Conservation (phyloP, 2,888 invertebrate species). For the Macrophya alboannulata region DNA sequence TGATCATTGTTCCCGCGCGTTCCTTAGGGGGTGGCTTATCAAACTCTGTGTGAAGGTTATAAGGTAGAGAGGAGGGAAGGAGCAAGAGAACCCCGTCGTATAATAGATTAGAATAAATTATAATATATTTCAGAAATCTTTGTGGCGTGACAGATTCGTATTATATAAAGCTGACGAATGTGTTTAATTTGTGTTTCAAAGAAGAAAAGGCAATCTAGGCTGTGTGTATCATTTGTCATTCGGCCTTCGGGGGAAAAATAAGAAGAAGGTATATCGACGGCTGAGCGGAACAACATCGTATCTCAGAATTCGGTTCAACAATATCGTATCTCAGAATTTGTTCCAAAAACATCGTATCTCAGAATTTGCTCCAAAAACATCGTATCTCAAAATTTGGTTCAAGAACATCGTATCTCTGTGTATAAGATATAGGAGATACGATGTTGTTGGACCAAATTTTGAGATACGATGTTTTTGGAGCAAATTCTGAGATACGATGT, state of each 20-base stretch:
- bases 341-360: too few species aligned
- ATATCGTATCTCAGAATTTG: too few species aligned
- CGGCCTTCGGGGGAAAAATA: neutral
- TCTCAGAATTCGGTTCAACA: too few species aligned
- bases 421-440: too few species aligned
- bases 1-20: conserved; percentile 35
- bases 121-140: conserved; percentile 11
- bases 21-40: conserved; percentile 16
- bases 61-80: neutral
- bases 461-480: too few species aligned
- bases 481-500: too few species aligned
- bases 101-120: conserved; percentile 49
- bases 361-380: too few species aligned
- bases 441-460: too few species aligned
- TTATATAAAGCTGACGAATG: conserved; percentile 27
- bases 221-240: conserved; percentile 11
- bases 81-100: conserved; percentile 28
- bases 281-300: too few species aligned
- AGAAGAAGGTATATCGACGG: neutral
- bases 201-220: conserved; percentile 16
- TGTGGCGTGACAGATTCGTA: neutral
- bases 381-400: too few species aligned
- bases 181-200: conserved; percentile 31
- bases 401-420: too few species aligned
- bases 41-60: conserved; percentile 7